Evolutionary conservation across 2,113 vertebrate genomes (phyloP), one percentile per base, ranked within the genome.

Genomic region (Chloroceryle aenea): DNA sequence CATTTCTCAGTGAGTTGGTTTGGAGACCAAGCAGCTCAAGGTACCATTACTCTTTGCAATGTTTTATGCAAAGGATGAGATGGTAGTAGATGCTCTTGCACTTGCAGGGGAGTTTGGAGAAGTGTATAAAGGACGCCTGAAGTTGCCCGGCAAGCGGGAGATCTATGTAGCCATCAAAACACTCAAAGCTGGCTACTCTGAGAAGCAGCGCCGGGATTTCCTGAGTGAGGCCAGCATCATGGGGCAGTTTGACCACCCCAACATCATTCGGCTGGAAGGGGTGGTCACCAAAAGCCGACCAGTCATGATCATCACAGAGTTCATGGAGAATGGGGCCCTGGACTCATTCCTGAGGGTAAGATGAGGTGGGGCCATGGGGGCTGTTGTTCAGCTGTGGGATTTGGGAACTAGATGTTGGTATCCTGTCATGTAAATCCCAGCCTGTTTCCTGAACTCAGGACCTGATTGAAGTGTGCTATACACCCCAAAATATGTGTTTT

Each of bases 91-190:
- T 68, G 17, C 45, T 87, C 50, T 93, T 78, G 30, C 17, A 7
- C 73, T 97, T 59, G 9, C 97, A 99, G 99, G 99, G 76, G 99
- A 99, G 96, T 99, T 99, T 94, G 99, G 99, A 53, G 99, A 99
- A 95, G 99, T 99, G 30, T 99, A 99, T 91, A 99, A 99, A 88
- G 99, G 99, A 19, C 99, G 99, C 40, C 97, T 99, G 94, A 99
- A 99, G 96, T 95, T 99, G 40, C 99, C 99, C 0, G 99, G 99
- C 52, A 99, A 99, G 96, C 98, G 99, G 79, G 99, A 99, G 95
- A 99, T 99, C 98, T 99, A 99, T 1, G 99, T 99, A 47, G 99
- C 99, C 93, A 99, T 99, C 95, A 99, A 99, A 97, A 99, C 99
- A 0, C 98, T 99, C 76, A 99, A 99, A 90, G 99, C 99, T 0